Conservation (phyloP, 23 tunicate genomes). For the Ascidia mentula region DNA sequence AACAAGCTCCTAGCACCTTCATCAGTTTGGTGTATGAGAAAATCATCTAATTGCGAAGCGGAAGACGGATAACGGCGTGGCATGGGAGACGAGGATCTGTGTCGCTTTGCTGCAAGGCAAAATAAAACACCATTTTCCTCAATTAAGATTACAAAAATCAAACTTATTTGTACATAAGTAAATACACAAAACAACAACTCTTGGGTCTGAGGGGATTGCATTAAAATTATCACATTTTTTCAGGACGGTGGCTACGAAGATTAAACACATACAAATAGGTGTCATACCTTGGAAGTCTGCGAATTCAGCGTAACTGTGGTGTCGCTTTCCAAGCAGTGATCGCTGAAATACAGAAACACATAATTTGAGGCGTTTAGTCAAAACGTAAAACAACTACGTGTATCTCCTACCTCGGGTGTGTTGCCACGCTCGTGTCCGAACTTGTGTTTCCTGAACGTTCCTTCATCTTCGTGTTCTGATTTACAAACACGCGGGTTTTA, state of each 20-base stretch:
- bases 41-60: not conserved
- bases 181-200: not conserved
- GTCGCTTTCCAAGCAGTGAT: not conserved
- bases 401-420: not conserved
- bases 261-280: not conserved
- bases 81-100: conserved; percentile 1
- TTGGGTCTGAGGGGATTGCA: too few species aligned
- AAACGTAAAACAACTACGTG: not conserved
- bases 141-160: too few species aligned
- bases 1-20: too few species aligned
- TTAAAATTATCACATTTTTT: too few species aligned
- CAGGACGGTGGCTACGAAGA: too few species aligned
- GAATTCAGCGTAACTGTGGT: not conserved
- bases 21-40: not conserved
- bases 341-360: not conserved
- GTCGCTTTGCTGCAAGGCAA: not conserved
- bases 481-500: too few species aligned
- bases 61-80: not conserved
- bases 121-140: too few species aligned
- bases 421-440: not conserved
- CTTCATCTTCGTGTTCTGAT: not conserved
- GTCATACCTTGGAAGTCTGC: not conserved
- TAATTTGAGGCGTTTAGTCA: not conserved
- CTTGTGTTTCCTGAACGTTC: not conserved
- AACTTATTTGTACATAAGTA: too few species aligned